phyloP scores from a whole-genome alignment of 1,140 invertebrate genomes.

The Probaryconus sp. region DNA sequence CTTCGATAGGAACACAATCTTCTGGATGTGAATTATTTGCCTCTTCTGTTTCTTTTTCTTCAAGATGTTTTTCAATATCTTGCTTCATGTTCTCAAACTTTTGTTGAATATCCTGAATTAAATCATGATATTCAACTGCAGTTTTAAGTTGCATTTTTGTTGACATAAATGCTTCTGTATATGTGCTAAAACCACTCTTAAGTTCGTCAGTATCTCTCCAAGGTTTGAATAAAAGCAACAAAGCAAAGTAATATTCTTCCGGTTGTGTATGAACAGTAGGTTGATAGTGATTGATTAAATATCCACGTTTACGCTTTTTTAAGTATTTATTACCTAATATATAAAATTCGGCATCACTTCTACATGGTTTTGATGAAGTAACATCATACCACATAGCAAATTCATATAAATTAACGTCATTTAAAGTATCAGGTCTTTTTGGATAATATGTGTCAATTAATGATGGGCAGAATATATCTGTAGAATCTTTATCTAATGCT shows the following conservation, averaged over 20 bases:
- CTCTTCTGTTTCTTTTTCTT: slow-evolving; percentile 25
- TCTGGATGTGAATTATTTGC: slow-evolving; percentile 12
- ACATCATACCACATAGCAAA: slow-evolving; percentile 19
- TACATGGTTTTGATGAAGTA: background rate
- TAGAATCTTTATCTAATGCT: too few species aligned
- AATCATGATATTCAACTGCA: slow-evolving; percentile 60
- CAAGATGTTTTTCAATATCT: slow-evolving; percentile 39
- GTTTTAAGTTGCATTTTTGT: slow-evolving; percentile 26
- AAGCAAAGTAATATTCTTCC: slow-evolving; percentile 62
- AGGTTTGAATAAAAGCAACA: slow-evolving; percentile 63
- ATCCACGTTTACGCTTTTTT: slow-evolving; percentile 53
- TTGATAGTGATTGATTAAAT: slow-evolving; percentile 63
- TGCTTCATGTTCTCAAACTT: slow-evolving; percentile 44
- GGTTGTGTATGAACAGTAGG: slow-evolving; percentile 53
- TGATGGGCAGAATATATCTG: too few species aligned
- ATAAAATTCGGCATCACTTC: slow-evolving; percentile 20
- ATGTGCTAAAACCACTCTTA: slow-evolving; percentile 37
- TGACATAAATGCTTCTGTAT: slow-evolving; percentile 53
- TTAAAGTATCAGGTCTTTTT: too few species aligned
- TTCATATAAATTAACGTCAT: slow-evolving; percentile 11
- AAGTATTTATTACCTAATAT: slow-evolving; percentile 29
- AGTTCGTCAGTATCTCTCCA: slow-evolving; percentile 61
- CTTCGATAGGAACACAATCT: slow-evolving; percentile 43
- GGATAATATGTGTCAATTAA: too few species aligned
- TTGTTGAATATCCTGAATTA: slow-evolving; percentile 41